A percentile compares a stretch with the other conserved stretches of the same genome.
These are phyloP conservation scores for Spisula subtruncata DNA, from an alignment of 2,888 invertebrate genomes.

Conservation along the genomic window DNA sequence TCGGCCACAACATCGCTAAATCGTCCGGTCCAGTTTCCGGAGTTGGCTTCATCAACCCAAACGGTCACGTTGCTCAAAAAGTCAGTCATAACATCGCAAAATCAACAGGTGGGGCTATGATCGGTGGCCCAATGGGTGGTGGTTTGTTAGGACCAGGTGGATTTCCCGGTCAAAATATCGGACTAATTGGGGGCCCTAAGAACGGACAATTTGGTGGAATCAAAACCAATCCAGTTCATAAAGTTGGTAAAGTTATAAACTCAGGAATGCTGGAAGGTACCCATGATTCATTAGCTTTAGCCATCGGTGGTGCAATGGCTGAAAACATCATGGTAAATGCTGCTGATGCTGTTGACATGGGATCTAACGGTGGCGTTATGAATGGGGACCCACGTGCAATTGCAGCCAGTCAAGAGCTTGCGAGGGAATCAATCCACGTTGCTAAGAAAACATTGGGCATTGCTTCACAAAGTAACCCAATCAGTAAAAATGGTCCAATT, in stretches of 20 bases:
- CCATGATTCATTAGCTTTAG: constrained; percentile 53
- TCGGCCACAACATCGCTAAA: constrained; percentile 39
- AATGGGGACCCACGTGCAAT: constrained; percentile 49
- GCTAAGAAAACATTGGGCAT: constrained; percentile 48
- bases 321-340: constrained; percentile 40
- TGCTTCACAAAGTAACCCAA: constrained; percentile 35
- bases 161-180: neutral
- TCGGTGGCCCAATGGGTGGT: no score
- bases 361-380: constrained; percentile 51
- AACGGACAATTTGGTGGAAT: neutral
- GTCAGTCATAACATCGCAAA: neutral
- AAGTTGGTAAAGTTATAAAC: constrained; percentile 50
- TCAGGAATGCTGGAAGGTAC: constrained; percentile 42
- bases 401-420: constrained; percentile 53
- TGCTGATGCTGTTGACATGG: constrained; percentile 43
- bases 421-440: constrained; percentile 52
- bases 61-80: neutral
- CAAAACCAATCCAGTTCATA: constrained; percentile 45
- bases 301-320: constrained; percentile 51
- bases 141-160: no score
- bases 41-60: constrained; percentile 41
- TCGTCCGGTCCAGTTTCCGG: neutral
- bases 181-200: neutral
- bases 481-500: neutral
- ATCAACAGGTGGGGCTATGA: no score